phyloP scores from a whole-genome alignment of 2,113 vertebrate genomes.

The Theropithecus gelada region DNA sequence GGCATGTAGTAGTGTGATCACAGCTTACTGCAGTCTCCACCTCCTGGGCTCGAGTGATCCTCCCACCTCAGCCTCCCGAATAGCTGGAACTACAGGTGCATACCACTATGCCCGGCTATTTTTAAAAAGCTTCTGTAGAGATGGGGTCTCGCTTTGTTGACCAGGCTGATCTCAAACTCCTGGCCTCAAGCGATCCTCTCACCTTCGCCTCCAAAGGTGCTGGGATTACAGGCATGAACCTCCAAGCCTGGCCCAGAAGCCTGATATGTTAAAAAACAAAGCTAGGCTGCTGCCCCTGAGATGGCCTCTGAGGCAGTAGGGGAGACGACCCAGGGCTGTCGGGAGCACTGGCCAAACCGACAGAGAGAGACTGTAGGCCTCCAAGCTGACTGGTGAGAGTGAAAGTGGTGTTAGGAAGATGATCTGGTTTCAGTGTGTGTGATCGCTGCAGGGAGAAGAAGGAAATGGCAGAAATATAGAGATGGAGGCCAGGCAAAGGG shows the following conservation, averaged over 20 bases:
- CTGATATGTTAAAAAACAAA: background rate
- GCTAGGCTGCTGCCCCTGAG: background rate
- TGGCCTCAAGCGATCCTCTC: too few relatives aligned
- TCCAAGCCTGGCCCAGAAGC: background rate
- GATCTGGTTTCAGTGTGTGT: background rate
- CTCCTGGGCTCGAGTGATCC: too few relatives aligned
- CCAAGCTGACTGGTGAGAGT: background rate
- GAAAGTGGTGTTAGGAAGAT: background rate
- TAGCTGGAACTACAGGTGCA: too few relatives aligned
- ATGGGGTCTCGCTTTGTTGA: too few relatives aligned
- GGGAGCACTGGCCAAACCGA: background rate
- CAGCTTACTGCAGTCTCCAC: too few relatives aligned
- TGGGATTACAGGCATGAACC: too few relatives aligned
- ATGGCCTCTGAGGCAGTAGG: background rate
- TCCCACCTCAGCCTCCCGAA: too few relatives aligned
- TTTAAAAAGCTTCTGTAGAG: too few relatives aligned
- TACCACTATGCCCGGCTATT: too few relatives aligned
- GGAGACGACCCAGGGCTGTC: background rate
- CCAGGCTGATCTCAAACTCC: too few relatives aligned
- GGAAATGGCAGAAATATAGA: background rate
- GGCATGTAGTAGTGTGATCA: too few relatives aligned
- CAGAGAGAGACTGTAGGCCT: background rate
- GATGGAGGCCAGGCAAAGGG: background rate
- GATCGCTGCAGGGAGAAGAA: background rate
- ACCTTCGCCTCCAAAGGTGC: too few relatives aligned